These are phyloP conservation scores for Gyps fulvus DNA, from an alignment of 2,113 vertebrate genomes.

Conservation along the genomic window DNA sequence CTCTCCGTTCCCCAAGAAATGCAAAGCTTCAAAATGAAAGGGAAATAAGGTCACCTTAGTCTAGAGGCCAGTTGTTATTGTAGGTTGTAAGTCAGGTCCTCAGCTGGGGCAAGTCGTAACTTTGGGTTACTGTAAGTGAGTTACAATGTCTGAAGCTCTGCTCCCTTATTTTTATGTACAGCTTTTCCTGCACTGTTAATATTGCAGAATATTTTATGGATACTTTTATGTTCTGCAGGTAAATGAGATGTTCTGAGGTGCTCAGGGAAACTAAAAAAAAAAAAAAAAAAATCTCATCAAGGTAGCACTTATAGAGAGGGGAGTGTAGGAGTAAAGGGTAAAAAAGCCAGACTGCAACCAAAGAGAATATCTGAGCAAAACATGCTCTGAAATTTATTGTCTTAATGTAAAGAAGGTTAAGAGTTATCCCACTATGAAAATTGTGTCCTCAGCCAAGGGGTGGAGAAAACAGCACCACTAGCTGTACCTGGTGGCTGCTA, in stretches of 20 bases:
- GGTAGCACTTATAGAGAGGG: background rate
- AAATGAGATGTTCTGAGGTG: background rate
- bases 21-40: background rate
- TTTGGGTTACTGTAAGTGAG: background rate
- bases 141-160: background rate
- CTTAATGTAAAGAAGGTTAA: background rate
- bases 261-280: background rate
- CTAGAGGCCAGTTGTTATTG: background rate
- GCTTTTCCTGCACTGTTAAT: background rate
- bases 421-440: background rate
- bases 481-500: background rate
- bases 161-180: background rate
- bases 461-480: background rate
- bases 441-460: background rate
- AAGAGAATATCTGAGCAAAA: background rate
- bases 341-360: background rate
- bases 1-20: background rate
- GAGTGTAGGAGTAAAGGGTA: background rate
- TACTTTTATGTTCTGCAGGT: background rate
- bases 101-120: background rate
- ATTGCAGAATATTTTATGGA: background rate
- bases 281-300: background rate
- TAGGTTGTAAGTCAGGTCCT: background rate
- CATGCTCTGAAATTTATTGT: background rate
- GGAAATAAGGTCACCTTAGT: background rate